These are phyloP conservation scores for Brachyhypopomus gauderio DNA, from an alignment of 2,113 vertebrate genomes.

Conservation along the genomic window DNA sequence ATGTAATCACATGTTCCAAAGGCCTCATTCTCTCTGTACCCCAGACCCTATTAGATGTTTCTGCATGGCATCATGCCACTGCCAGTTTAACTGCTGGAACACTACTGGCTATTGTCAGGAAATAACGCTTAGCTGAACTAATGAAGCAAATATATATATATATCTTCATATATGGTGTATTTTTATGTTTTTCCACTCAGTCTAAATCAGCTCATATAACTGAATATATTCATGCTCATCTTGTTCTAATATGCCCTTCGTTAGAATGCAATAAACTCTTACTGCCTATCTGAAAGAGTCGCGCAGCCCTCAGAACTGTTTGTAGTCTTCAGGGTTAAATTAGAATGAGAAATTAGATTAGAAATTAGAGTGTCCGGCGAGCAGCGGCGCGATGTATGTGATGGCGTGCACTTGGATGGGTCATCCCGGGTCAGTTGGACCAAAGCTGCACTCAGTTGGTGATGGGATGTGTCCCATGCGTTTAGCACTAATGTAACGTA, in stretches of 20 bases:
- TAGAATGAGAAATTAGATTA: too few relatives aligned
- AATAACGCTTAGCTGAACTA: too few relatives aligned
- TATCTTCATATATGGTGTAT: neutral
- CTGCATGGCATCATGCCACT: neutral
- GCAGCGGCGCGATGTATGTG: slow-evolving; percentile 31
- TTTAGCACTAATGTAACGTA: too few relatives aligned
- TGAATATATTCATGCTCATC: neutral
- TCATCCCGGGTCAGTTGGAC: slow-evolving; percentile 59
- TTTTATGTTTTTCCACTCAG: neutral
- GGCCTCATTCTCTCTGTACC: too few relatives aligned
- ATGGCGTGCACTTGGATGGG: slow-evolving; percentile 40
- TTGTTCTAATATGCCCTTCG: slow-evolving; percentile 2
- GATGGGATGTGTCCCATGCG: slow-evolving; percentile 12
- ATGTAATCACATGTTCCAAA: too few relatives aligned
- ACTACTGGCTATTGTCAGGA: neutral
- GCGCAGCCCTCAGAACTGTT: neutral
- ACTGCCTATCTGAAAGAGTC: neutral
- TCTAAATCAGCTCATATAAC: too few relatives aligned
- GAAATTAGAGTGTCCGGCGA: slow-evolving; percentile 35
- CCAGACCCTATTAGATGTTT: neutral
- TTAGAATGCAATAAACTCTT: slow-evolving; percentile 19
- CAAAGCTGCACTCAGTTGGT: slow-evolving; percentile 26
- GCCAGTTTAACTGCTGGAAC: neutral
- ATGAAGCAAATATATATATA: too few relatives aligned
- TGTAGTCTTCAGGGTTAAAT: slow-evolving; percentile 23